Conservation (phyloP, 2,888 invertebrate genomes). For the Macrophya alboannulata region DNA sequence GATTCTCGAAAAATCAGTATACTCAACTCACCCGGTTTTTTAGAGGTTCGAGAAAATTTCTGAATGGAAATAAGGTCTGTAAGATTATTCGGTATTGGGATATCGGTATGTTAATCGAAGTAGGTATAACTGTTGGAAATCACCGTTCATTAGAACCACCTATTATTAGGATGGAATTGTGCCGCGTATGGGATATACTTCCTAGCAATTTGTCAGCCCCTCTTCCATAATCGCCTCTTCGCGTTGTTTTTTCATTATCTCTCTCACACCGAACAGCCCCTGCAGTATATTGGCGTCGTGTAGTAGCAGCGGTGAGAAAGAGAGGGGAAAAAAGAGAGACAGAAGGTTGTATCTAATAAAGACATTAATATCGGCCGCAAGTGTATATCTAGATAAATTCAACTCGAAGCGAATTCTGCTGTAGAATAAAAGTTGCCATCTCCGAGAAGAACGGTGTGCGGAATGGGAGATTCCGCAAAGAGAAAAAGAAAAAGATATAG, state of each 20-base stretch:
- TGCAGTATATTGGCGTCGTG: not conserved
- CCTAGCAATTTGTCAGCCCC: slow-evolving; percentile 53
- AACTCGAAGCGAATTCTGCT: not conserved
- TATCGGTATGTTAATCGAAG: not conserved
- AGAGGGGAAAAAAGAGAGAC: slow-evolving; percentile 59
- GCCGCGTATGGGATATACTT: slow-evolving; percentile 22
- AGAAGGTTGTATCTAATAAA: slow-evolving; percentile 73
- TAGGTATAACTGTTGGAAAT: slow-evolving; percentile 13
- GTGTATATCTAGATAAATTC: slow-evolving; percentile 69
- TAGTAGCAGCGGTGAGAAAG: not conserved
- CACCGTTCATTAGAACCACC: slow-evolving; percentile 46
- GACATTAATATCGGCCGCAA: slow-evolving; percentile 78
- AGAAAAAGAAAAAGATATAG: not conserved
- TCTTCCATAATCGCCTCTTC: not conserved
- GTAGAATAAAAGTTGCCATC: not conserved
- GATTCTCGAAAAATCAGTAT: too few relatives aligned
- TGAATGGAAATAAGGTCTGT: not conserved
- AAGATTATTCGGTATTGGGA: not conserved
- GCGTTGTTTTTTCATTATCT: slow-evolving; percentile 43
- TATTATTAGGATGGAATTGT: slow-evolving; percentile 23
- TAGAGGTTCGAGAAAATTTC: not conserved
- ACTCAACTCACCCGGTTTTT: not conserved
- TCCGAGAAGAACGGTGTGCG: not conserved
- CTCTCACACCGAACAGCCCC: slow-evolving; percentile 5
- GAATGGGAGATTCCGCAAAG: not conserved